Percentiles rank a stretch among this genome's conserved stretches.
Conservation (phyloP, 2,113 vertebrate species). For the Ptilonorhynchus violaceus region DNA sequence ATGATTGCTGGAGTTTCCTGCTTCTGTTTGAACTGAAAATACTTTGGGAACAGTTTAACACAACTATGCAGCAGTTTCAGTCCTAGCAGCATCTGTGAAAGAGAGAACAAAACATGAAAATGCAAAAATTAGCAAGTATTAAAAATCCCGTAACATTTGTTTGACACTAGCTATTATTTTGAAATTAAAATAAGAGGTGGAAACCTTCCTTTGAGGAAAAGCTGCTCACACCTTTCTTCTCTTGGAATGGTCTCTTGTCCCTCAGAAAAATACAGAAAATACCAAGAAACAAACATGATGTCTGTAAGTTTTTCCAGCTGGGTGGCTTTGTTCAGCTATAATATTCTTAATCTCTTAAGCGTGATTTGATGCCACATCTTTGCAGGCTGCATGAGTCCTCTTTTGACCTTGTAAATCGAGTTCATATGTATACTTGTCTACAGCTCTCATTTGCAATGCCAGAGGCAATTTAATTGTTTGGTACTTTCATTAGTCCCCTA, state of each 20-base stretch:
- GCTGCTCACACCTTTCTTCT: background rate
- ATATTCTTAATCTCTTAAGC: background rate
- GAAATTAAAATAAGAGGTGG: background rate
- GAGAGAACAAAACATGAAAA: background rate
- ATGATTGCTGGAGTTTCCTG: background rate
- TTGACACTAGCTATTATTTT: background rate
- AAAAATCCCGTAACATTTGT: background rate
- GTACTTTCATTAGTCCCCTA: constrained; percentile 40
- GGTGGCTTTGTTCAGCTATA: background rate
- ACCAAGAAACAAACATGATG: background rate
- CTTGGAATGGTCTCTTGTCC: background rate
- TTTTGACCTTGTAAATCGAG: constrained; percentile 53
- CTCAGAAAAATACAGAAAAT: background rate
- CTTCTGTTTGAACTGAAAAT: background rate
- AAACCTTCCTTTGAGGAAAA: background rate
- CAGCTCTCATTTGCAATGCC: constrained; percentile 10
- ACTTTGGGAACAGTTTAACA: background rate
- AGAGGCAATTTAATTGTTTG: constrained; percentile 49
- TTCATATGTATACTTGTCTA: background rate
- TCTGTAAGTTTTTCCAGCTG: background rate
- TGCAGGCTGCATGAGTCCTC: constrained; percentile 9
- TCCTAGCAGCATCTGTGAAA: background rate
- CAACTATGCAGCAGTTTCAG: background rate
- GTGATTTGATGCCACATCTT: background rate
- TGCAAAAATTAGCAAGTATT: background rate